Evolutionary conservation across 1,140 invertebrate species (phyloP).

Genomic region (Luehdorfia chinensis): DNA sequence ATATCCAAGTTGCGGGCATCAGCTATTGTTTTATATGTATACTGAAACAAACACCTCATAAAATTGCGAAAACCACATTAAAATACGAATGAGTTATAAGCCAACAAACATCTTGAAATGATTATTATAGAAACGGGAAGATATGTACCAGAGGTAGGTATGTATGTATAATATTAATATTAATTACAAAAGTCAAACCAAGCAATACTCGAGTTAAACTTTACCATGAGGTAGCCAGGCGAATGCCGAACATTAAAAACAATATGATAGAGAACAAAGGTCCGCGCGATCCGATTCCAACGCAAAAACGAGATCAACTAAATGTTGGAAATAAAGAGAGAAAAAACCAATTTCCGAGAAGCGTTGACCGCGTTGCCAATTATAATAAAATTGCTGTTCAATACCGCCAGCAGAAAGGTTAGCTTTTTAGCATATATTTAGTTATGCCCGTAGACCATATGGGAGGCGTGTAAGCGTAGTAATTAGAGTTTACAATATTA

Average conservation of each 20-base stretch:
- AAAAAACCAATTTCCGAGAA: constrained; percentile 65
- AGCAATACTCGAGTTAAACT: too few relatives aligned
- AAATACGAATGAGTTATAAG: too few relatives aligned
- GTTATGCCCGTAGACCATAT: constrained; percentile 18
- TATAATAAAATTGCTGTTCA: constrained; percentile 70
- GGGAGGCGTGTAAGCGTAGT: not conserved
- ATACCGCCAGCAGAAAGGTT: constrained; percentile 58
- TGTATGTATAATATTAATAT: too few relatives aligned
- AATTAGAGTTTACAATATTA: too few relatives aligned
- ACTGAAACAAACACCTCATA: too few relatives aligned
- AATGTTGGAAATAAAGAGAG: constrained; percentile 56
- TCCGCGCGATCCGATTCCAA: constrained; percentile 42
- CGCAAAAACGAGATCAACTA: constrained; percentile 63
- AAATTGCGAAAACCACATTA: too few relatives aligned
- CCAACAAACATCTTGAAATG: too few relatives aligned
- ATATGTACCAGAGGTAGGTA: too few relatives aligned
- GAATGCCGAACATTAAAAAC: constrained; percentile 49
- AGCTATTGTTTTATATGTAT: too few relatives aligned
- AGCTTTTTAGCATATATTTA: constrained; percentile 46
- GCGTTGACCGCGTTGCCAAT: constrained; percentile 64
- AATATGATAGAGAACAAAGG: constrained; percentile 66
- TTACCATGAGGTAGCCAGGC: constrained; percentile 39
- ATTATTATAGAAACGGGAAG: too few relatives aligned
- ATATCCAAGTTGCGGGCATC: too few relatives aligned
- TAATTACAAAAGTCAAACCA: too few relatives aligned